Conservation (phyloP, 2,113 vertebrate species). For the Pterocles gutturalis region DNA sequence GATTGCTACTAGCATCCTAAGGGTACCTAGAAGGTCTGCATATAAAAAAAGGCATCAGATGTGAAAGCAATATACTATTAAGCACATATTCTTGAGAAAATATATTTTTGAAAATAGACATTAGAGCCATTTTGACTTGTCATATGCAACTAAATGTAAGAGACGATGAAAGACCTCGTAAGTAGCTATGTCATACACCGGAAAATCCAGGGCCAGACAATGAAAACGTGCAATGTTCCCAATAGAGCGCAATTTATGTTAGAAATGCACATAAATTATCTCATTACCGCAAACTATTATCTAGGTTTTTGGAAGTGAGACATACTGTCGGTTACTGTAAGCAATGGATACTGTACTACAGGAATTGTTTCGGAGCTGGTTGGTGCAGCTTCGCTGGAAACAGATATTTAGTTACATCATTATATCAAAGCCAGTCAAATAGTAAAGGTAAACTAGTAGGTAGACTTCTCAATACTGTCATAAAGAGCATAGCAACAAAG, state of each 20-base stretch:
- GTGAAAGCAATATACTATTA: neutral
- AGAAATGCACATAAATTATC: no score
- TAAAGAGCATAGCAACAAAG: neutral
- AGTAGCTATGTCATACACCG: neutral
- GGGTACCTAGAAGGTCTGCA: neutral
- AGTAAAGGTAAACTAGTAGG: neutral
- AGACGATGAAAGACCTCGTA: neutral
- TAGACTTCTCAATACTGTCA: neutral
- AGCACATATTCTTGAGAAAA: neutral
- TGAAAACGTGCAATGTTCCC: neutral
- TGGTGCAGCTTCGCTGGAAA: neutral
- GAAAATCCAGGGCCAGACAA: neutral
- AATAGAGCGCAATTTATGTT: neutral
- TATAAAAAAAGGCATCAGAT: neutral
- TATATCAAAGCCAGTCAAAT: neutral
- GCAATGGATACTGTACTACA: neutral
- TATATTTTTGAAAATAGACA: neutral
- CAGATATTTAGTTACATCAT: neutral
- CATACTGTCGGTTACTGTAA: neutral
- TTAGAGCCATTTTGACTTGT: neutral
- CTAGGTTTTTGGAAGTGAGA: neutral
- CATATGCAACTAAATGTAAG: neutral
- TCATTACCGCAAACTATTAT: neutral
- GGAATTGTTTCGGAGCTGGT: neutral
- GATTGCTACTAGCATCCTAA: neutral